Base-by-base conservation (phyloP, 2,113 vertebrate genomes). In the Hepsetus odoe region DNA sequence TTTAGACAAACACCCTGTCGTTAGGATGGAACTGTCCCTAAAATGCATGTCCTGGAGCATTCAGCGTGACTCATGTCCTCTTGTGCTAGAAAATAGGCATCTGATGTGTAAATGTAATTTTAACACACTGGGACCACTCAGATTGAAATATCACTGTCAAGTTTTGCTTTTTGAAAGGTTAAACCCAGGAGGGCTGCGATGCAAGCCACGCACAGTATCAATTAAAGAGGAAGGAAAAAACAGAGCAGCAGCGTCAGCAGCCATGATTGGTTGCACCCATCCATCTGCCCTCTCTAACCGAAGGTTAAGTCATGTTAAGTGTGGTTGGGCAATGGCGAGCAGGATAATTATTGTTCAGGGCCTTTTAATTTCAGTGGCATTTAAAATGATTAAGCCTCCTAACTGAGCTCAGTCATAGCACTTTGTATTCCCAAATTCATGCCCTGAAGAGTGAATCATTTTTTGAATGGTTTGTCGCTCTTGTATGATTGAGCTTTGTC, bases 361-460 rank as follows among this genome's bases (percentile, higher is more conserved):
- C 82, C 72, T 83, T 90, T 88, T 87, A 65, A 87, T 83, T 87
- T 89, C 59, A 87, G 87, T 84, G 84, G 82, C 79, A 90, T 90
- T 88, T 89, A 62, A 90, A 80, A 86, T 83, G 76, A 87, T 82
- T 80, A 77, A 84, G 85, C 79, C 73, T 80, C 88, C 86, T 89
- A 69, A 78, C 78, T 64, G 49, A 56, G 56, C 74, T 76, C 74
- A 76, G 80, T 85, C 77, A 16, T 80, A 83, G 82, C 74, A 87
- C 80, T 86, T 84, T 85, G 85, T 86, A 87, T 77, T 74, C 59
- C 67, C 70, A 62, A 81, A 58, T 32, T 74, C 55, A 59, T 58
- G 77, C 46, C 61, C 55, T 85, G 74, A 81, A 56, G 67, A 83
- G 59, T 61, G 68, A 76, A 74, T 82, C 51, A 77, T 69, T 87